Conservation (phyloP, 2,888 invertebrate species). For the Anticlea derivata region DNA sequence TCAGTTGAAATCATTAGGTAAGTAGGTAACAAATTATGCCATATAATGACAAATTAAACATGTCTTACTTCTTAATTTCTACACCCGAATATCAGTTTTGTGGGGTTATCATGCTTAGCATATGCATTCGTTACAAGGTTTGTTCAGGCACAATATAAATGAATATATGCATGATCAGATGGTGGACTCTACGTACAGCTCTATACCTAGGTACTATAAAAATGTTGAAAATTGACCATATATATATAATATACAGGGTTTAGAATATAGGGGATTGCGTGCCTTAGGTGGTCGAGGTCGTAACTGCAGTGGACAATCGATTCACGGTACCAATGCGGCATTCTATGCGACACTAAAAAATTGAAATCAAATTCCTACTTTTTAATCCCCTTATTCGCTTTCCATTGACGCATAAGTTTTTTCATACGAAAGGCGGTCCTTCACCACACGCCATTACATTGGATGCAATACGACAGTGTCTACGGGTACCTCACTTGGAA, state of each 20-base stretch:
- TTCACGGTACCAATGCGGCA: conserved; percentile 76
- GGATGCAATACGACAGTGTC: conserved; percentile 34
- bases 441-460: conserved; percentile 40
- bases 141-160: too few relatives aligned
- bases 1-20: too few relatives aligned
- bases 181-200: too few relatives aligned
- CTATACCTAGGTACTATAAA: too few relatives aligned
- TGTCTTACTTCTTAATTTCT: too few relatives aligned
- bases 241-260: conserved; percentile 50
- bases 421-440: neutral
- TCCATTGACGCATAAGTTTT: conserved; percentile 44
- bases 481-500: conserved; percentile 35
- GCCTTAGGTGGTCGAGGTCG: conserved; percentile 75
- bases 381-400: conserved; percentile 39
- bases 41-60: too few relatives aligned
- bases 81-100: too few relatives aligned
- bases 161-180: too few relatives aligned
- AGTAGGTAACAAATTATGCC: too few relatives aligned
- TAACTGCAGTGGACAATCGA: conserved; percentile 79
- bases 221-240: too few relatives aligned
- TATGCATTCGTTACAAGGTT: too few relatives aligned
- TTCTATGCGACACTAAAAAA: conserved; percentile 71
- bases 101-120: too few relatives aligned
- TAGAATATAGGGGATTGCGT: conserved; percentile 71
- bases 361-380: conserved; percentile 59